Evolutionary conservation across 2,797 vertebrate genomes (phyloP).

Genomic region (Antrozous pallidus): DNA sequence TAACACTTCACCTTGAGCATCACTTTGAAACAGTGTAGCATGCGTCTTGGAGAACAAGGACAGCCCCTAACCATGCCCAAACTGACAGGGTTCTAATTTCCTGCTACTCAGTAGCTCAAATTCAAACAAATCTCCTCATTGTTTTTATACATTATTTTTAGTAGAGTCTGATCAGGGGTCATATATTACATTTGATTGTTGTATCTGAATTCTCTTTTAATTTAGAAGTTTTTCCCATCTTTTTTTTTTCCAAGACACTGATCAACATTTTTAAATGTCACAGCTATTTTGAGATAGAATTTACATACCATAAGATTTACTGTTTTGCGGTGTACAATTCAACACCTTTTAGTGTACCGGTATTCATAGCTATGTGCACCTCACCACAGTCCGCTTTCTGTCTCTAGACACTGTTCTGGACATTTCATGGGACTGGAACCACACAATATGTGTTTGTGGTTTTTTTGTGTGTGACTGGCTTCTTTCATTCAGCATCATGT

Average conservation of each 20-base stretch:
- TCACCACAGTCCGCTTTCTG: not conserved
- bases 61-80: not conserved
- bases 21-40: not conserved
- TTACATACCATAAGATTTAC: not conserved
- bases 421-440: not conserved
- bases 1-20: not conserved
- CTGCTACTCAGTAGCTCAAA: not conserved
- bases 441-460: rapidly evolving
- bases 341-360: not conserved
- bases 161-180: not conserved
- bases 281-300: not conserved
- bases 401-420: not conserved
- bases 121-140: not conserved
- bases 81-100: not conserved
- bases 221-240: not conserved
- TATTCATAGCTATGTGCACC: rapidly evolving
- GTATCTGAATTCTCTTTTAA: not conserved
- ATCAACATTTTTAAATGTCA: not conserved
- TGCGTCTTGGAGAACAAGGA: not conserved
- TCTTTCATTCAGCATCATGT: rapidly evolving
- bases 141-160: not conserved
- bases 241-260: not conserved
- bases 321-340: not conserved
- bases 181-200: not conserved
- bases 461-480: not conserved